Base-by-base conservation (phyloP, 2,113 vertebrate species). In the Falco punctatus region DNA sequence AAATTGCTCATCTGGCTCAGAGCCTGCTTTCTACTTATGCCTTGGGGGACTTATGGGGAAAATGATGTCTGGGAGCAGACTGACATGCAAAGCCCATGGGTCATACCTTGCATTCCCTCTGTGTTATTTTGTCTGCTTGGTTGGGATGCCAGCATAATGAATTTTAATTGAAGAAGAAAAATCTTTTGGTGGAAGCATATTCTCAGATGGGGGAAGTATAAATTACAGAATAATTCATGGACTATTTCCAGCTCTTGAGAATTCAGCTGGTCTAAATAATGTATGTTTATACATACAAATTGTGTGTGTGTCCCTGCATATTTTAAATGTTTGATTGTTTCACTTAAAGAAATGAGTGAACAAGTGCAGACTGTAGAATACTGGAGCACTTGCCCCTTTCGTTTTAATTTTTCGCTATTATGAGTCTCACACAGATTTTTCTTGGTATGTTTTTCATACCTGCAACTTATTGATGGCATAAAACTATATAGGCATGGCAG, bases 191-290 rank as follows among this genome's bases (percentile, higher is more conserved):
- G 74, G 66, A 92, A 91, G 74, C 46, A 52, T 86, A 90, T 88
- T 94, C 92, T 94, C 81, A 59, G 52, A 90, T 78, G 95, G 64
- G 44, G 51, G 67, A 93, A 95, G 74, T 94, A 92, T 89, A 94
- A 96, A 96, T 97, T 91, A 78, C 74, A 88, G 95, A 96, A 96
- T 97, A 97, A 96, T 97, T 97, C 93, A 96, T 95, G 84, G 94
- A 30, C 71, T 77, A 83, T 97, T 91, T 96, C 74, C 55, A 80
- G 84, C 93, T 93, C 95, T 91, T 91, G 96, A 97, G 96, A 88
- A 91, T 96, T 97, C 94, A 90, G 46, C 55, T 91, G 91, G 90
- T 94, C 91, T 96, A 95, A 97, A 97, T 97, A 97, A 97, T 97
- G 67, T 92, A 94, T 94, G 92, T 95, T 94, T 95, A 91, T 94